These are phyloP conservation scores for Drosophila lutescens DNA, from an alignment of 2,888 invertebrate species.

Conservation along the genomic window DNA sequence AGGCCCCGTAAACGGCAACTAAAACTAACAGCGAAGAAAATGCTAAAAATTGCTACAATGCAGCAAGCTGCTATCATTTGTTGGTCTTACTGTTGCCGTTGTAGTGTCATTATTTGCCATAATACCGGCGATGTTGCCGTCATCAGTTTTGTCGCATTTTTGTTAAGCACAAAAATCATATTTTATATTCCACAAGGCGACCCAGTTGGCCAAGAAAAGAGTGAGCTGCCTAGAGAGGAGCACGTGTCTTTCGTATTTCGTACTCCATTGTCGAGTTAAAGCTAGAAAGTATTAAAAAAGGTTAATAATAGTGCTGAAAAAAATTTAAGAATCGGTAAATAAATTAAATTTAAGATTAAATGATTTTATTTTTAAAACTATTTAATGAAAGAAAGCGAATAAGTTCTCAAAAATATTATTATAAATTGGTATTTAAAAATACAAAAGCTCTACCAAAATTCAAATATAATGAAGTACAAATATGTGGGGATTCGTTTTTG, in stretches of 20 bases:
- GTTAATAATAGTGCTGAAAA: too few species aligned
- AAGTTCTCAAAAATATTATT: too few species aligned
- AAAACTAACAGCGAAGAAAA: conserved; percentile 33
- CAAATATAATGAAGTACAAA: too few species aligned
- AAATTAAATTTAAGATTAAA: too few species aligned
- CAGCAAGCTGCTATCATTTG: conserved; percentile 63
- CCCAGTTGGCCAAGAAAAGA: conserved; percentile 31
- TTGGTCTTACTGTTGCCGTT: conserved; percentile 38
- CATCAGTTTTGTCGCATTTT: conserved; percentile 75
- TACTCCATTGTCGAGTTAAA: too few species aligned
- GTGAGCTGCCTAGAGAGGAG: conserved; percentile 15
- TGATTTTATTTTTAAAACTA: too few species aligned
- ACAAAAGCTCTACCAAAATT: too few species aligned
- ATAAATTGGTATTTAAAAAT: too few species aligned
- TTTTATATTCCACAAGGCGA: conserved; percentile 52
- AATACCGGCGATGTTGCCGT: conserved; percentile 63
- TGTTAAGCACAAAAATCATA: conserved; percentile 63
- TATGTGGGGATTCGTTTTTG: too few species aligned
- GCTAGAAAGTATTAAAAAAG: neutral
- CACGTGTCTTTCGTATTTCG: neutral
- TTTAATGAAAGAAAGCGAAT: too few species aligned
- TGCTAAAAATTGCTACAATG: conserved; percentile 52
- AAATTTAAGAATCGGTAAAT: too few species aligned
- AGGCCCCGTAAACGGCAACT: conserved; percentile 43
- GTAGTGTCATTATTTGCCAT: conserved; percentile 67